Conservation (phyloP, 2,888 invertebrate species). For the Mactromeris polynyma region DNA sequence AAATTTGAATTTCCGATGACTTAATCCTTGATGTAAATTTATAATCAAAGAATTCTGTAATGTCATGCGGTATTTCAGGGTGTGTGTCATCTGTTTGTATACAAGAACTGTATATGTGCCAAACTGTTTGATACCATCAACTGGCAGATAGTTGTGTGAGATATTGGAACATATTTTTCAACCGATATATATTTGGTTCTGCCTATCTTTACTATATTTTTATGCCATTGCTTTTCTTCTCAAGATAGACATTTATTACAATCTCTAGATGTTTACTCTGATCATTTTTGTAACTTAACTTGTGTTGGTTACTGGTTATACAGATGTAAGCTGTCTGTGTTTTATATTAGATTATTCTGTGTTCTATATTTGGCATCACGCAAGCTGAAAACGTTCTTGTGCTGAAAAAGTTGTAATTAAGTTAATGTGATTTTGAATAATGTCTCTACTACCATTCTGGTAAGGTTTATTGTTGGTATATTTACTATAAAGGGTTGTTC, state of each 20-base stretch:
- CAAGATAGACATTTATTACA: background rate
- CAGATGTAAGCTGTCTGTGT: background rate
- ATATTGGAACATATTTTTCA: background rate
- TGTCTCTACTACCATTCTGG: background rate
- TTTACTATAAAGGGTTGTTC: too few relatives aligned
- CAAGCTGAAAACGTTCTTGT: background rate
- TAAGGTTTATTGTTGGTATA: background rate
- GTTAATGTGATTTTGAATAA: background rate
- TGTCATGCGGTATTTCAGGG: background rate
- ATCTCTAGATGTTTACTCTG: background rate
- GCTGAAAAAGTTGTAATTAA: background rate
- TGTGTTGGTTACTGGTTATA: background rate
- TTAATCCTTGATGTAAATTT: background rate
- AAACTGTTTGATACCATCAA: background rate
- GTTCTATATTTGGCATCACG: conserved; percentile 1
- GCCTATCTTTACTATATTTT: background rate
- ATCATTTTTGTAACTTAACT: background rate
- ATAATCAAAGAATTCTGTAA: background rate
- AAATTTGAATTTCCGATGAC: background rate
- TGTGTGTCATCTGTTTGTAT: background rate
- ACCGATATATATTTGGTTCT: background rate
- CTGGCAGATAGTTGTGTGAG: background rate
- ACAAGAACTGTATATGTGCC: background rate
- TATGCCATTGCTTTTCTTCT: background rate
- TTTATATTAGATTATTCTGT: background rate